These are phyloP conservation scores for Stenodera caucasica DNA, from an alignment of 2,888 invertebrate genomes.

Conservation along the genomic window DNA sequence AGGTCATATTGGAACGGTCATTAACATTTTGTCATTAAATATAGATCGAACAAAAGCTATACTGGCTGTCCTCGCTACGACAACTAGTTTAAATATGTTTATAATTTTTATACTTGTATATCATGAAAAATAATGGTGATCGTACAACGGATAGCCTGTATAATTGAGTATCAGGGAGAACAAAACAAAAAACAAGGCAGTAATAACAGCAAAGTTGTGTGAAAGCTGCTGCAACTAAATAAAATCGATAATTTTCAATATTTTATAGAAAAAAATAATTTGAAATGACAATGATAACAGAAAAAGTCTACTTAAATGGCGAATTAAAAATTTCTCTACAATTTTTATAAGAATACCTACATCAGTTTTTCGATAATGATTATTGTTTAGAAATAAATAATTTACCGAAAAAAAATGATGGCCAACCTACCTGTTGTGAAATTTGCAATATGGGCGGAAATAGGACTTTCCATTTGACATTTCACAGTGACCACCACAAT, in stretches of 20 bases:
- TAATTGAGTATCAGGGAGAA: too few species aligned
- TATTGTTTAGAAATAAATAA: not conserved
- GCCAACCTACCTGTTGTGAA: slow-evolving; percentile 4
- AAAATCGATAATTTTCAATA: not conserved
- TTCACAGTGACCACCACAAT: not conserved
- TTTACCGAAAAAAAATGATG: not conserved
- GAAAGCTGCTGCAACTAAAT: not conserved
- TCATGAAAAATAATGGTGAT: too few species aligned
- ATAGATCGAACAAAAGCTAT: not conserved
- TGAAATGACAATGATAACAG: too few species aligned
- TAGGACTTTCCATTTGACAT: not conserved
- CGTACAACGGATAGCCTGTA: too few species aligned
- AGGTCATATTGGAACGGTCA: slow-evolving; percentile 4
- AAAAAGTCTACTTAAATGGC: too few species aligned
- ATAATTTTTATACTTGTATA: too few species aligned
- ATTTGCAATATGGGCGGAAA: slow-evolving; percentile 4
- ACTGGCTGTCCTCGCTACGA: too few species aligned
- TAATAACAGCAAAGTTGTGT: not conserved
- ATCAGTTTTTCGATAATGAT: not conserved
- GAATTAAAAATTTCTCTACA: too few species aligned
- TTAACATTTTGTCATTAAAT: not conserved
- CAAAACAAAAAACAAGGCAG: too few species aligned
- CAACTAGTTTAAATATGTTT: too few species aligned
- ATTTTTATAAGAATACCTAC: too few species aligned
- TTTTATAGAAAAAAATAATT: too few species aligned